Percentiles rank a stretch among this genome's conserved stretches.
Conservation (phyloP, 2,888 invertebrate genomes). For the Himalopsyche anomala region DNA sequence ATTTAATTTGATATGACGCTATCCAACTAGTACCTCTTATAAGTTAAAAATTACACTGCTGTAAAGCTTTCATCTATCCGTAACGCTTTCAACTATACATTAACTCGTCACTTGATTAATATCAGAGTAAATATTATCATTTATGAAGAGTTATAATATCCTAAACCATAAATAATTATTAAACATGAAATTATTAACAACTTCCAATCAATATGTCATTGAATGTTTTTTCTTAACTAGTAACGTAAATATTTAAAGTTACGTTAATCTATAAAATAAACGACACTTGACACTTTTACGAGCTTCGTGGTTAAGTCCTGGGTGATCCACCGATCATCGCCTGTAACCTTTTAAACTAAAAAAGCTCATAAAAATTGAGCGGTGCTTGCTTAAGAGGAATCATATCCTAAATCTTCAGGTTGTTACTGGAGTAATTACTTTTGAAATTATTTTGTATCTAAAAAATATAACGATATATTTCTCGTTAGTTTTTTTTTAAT, state of each 20-base stretch:
- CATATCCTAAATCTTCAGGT: background rate
- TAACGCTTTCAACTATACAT: no score
- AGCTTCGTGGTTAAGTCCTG: background rate
- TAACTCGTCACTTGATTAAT: no score
- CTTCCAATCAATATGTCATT: background rate
- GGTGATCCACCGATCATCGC: slow-evolving; percentile 17
- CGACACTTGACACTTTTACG: slow-evolving; percentile 22
- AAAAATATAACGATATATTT: background rate
- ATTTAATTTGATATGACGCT: no score
- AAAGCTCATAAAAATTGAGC: background rate
- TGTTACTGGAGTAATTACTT: background rate
- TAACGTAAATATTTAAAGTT: background rate
- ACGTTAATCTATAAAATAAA: background rate
- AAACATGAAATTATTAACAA: background rate
- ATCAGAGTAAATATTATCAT: no score
- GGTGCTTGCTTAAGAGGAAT: background rate
- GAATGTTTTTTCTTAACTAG: background rate
- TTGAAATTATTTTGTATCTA: no score
- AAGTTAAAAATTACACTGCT: no score
- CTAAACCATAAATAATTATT: no score
- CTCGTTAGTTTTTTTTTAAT: no score
- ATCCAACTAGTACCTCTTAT: no score
- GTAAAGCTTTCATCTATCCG: no score
- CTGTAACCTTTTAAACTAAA: background rate
- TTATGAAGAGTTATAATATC: no score